Evolutionary conservation across 2,797 vertebrate species (phyloP).

Genomic region (Novumbra hubbsi): DNA sequence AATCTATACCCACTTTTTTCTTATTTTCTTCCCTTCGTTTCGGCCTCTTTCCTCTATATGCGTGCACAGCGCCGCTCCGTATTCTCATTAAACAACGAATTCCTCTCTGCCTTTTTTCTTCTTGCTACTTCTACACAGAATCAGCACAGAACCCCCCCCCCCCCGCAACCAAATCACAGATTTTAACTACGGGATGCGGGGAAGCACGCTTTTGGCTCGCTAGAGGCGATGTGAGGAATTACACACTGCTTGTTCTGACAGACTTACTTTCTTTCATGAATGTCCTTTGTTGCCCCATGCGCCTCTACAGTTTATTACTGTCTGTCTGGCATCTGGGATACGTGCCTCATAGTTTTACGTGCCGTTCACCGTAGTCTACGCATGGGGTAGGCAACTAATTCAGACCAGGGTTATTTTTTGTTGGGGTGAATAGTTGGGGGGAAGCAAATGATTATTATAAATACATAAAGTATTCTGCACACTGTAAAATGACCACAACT

Average conservation of each 20-base stretch:
- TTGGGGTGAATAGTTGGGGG: too few species aligned
- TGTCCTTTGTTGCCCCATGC: not conserved
- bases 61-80: conserved; percentile 26
- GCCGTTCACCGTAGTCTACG: too few species aligned
- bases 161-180: conserved; percentile 52
- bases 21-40: not conserved
- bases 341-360: not conserved
- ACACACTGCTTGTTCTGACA: conserved; percentile 15
- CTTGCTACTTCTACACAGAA: conserved; percentile 46
- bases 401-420: too few species aligned
- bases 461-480: too few species aligned
- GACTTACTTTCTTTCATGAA: not conserved
- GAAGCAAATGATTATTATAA: too few species aligned
- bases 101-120: conserved; percentile 26
- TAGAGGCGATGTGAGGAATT: conserved; percentile 47
- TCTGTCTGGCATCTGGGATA: not conserved
- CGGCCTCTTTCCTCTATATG: conserved; percentile 10
- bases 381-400: too few species aligned
- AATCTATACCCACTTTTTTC: conserved; percentile 6
- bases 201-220: conserved; percentile 44
- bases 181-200: conserved; percentile 42
- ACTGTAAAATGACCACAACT: too few species aligned
- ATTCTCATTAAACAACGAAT: conserved; percentile 61
- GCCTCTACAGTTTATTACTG: not conserved
- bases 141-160: conserved; percentile 38